Conservation (phyloP, 2,797 vertebrate species). For the Menidia menidia region DNA sequence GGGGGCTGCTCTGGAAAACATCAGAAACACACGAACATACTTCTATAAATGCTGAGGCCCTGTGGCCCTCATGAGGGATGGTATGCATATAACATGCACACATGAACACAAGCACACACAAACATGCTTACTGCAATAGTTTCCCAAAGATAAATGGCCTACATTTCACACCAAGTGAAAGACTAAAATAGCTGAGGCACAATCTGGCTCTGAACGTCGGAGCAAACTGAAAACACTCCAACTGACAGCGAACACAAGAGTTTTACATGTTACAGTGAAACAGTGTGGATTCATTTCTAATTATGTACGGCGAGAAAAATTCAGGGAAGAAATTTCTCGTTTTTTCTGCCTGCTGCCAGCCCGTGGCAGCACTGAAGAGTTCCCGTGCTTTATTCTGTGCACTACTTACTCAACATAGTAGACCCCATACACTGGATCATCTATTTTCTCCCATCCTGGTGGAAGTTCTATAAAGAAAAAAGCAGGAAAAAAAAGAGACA, state of each 20-base stretch:
- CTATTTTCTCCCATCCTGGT: constrained; percentile 98
- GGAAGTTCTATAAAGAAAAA: constrained; percentile 89
- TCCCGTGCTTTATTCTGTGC: background rate
- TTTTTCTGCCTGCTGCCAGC: constrained; percentile 4
- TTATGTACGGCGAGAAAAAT: background rate
- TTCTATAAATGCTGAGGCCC: constrained; percentile 60
- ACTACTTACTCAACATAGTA: constrained; percentile 99
- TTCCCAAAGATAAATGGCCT: constrained; percentile 61
- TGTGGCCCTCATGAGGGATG: constrained; percentile 33
- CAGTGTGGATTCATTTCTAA: background rate
- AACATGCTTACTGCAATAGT: background rate
- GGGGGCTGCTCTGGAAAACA: constrained; percentile 71
- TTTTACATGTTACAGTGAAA: constrained; percentile 21
- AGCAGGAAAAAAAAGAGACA: constrained; percentile 28
- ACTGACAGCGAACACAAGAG: constrained; percentile 28
- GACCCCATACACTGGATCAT: constrained; percentile 98
- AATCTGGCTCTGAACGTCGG: constrained; percentile 21
- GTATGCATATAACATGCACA: constrained; percentile 14
- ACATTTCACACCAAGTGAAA: constrained; percentile 47
- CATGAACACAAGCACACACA: background rate
- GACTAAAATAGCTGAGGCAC: constrained; percentile 35
- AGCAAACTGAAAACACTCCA: constrained; percentile 13
- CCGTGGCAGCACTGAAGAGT: background rate
- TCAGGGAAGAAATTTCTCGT: background rate
- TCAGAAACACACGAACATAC: constrained; percentile 63